Evolutionary conservation across 2,888 invertebrate species (phyloP), one percentile per base, ranked within the genome.

Genomic region (Dryadula phaetusa): DNA sequence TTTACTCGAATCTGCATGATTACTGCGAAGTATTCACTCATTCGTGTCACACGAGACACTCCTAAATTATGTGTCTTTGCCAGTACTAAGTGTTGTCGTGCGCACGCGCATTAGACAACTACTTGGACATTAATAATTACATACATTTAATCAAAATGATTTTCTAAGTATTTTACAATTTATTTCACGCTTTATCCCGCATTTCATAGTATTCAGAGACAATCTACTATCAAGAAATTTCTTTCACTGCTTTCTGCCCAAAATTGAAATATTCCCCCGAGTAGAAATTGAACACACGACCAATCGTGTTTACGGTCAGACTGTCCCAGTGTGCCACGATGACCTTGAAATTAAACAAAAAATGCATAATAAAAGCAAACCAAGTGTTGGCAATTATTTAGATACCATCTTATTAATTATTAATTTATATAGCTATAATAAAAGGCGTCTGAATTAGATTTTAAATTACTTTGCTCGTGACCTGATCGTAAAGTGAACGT

Each of bases 41-140:
- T 47, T 22, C 6, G 20, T 47, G 47, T 22, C 47, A 22, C 22
- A 22, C 47, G 47, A 22, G 20, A 46, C 3, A 47, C 22, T 20
- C 20, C 14, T 22, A 1, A 47, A 47, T 20, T n/a, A n/a, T n/a
- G n/a, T n/a, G 8, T 47, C 12, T 22, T 47, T 14, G 47, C 4
- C 14, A 22, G 14, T 12, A n/a, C 16, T 6, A 16, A 14, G 22
- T 22, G 2, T 14, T 47, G 12, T 46, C 46, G 44, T 46, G 46
- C 18, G 46, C 47, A 47, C 20, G 47, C 42, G 42, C 42, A 42
- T 42, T n/a, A n/a, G n/a, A n/a, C n/a, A n/a, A n/a, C n/a, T n/a
- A n/a, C n/a, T n/a, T n/a, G n/a, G n/a, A n/a, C n/a, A n/a, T n/a
- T n/a, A n/a, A n/a, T 37, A 37, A 37, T 37, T 37, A 37, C 28